phyloP scores from a whole-genome alignment of 1,140 invertebrate genomes.

The Cyrtorhinus lividipennis region DNA sequence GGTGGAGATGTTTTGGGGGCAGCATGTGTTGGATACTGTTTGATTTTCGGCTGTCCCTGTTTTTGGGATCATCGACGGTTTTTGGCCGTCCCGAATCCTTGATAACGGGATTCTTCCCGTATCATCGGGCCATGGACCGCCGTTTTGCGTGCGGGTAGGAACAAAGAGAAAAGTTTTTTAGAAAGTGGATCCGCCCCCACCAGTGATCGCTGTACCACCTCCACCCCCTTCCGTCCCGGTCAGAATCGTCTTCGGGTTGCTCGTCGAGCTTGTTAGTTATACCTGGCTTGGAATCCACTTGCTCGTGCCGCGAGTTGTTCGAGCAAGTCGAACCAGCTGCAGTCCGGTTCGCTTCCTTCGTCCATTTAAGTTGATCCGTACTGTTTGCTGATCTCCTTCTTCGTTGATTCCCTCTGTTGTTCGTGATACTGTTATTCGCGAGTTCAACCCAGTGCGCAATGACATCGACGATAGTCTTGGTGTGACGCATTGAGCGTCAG shows the following conservation, averaged over 20 bases:
- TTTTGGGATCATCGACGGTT: too few relatives aligned
- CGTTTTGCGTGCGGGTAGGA: not conserved
- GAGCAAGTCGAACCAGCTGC: not conserved
- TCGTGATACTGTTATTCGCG: not conserved
- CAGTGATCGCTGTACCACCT: not conserved
- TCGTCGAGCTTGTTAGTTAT: not conserved
- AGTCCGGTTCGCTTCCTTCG: not conserved
- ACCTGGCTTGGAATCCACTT: not conserved
- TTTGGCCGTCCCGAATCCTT: too few relatives aligned
- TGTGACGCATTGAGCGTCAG: not conserved
- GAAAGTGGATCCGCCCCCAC: not conserved
- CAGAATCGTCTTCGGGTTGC: not conserved
- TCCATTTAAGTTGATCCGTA: not conserved
- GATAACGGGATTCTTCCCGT: too few relatives aligned
- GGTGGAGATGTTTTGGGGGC: too few relatives aligned
- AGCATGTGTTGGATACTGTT: too few relatives aligned
- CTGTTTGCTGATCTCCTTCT: not conserved
- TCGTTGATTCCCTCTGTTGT: not conserved
- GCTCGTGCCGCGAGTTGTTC: too few relatives aligned
- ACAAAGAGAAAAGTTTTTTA: not conserved
- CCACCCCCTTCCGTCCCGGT: not conserved
- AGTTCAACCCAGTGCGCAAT: not conserved
- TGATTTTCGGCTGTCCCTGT: too few relatives aligned
- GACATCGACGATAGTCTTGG: too few relatives aligned
- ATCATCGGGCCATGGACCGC: too few relatives aligned